Evolutionary conservation across 23 tunicate genomes (phyloP), one percentile per base, ranked within the genome.

Genomic region (Halocynthia roretzi): DNA sequence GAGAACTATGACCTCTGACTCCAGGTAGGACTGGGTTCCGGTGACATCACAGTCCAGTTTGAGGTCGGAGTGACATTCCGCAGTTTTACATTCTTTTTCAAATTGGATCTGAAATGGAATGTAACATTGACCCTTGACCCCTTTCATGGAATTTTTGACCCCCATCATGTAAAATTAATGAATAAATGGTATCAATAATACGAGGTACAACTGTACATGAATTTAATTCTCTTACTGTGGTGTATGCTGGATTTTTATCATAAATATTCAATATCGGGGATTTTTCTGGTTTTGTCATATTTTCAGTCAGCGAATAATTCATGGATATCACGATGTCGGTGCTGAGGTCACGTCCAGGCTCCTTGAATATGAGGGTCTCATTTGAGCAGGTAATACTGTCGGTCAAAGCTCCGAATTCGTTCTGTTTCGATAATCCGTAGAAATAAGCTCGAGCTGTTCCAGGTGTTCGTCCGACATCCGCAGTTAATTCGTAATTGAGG

Each of bases 221-320:
- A 63, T 21, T n/a, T n/a, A n/a, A n/a, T 10, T 8, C 8, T 67
- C 76, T 76, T 70, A 85, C 90, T 51, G 56, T 61, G 18, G 75
- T 80, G 8, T 49, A 22, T 52, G 15, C 55, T 63, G 80, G 80
- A 15, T 80, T 74, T 54, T 67, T 58, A 56, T 85, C 90, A 80
- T 83, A 85, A 20, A 85, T 67, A 72, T 85, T 77, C 7, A 85
- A 84, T 22, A 85, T 48, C 9, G 84, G 64, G 6, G 84, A 71
- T 53, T 64, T 65, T 12, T n/a, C 44, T 5, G 60, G 8, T 17
- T 52, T 44, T 23, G 54, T 17, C 55, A 23, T 75, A 73, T 49
- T 48, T 7, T 62, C 8, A 15, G 81, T 18, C 49, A 82, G 8
- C 11, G 49, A n/a, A 57, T 67, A 76, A 44, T 67, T 44, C 9